phyloP scores from a whole-genome alignment of 2,888 invertebrate species.

The Periphyllus acericola region DNA sequence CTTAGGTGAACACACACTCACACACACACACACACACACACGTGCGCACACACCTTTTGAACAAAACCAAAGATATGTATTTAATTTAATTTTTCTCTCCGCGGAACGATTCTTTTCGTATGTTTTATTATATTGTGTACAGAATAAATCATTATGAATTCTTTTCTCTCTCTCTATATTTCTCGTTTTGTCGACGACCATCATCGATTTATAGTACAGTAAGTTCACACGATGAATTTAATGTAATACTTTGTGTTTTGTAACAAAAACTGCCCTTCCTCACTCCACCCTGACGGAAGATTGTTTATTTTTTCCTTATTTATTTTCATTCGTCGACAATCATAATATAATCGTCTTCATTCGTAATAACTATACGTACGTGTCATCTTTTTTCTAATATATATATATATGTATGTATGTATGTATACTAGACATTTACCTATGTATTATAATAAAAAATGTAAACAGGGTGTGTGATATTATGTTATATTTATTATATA shows the following conservation, averaged over 20 bases:
- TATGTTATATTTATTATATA: slow-evolving; percentile 39
- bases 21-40: neutral
- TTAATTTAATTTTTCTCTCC: slow-evolving; percentile 5
- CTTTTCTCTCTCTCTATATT: too few species aligned
- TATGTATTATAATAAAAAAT: neutral
- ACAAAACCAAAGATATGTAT: slow-evolving; percentile 46
- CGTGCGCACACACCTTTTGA: slow-evolving; percentile 35
- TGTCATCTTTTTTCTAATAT: neutral
- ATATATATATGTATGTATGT: too few species aligned
- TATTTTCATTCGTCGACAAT: neutral
- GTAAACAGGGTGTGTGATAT: slow-evolving; percentile 51
- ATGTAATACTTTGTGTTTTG: too few species aligned
- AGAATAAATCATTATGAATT: too few species aligned
- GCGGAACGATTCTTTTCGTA: neutral
- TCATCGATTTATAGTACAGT: too few species aligned
- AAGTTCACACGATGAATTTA: too few species aligned
- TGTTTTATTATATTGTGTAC: too few species aligned
- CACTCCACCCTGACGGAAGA: neutral
- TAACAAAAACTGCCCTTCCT: neutral
- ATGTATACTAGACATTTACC: too few species aligned
- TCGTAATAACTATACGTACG: neutral
- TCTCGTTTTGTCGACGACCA: too few species aligned
- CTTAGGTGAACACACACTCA: neutral
- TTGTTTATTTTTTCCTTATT: too few species aligned
- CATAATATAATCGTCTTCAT: neutral